Base-by-base conservation (phyloP, 2,797 vertebrate genomes). In the Ctenochaetus hawaiiensis region DNA sequence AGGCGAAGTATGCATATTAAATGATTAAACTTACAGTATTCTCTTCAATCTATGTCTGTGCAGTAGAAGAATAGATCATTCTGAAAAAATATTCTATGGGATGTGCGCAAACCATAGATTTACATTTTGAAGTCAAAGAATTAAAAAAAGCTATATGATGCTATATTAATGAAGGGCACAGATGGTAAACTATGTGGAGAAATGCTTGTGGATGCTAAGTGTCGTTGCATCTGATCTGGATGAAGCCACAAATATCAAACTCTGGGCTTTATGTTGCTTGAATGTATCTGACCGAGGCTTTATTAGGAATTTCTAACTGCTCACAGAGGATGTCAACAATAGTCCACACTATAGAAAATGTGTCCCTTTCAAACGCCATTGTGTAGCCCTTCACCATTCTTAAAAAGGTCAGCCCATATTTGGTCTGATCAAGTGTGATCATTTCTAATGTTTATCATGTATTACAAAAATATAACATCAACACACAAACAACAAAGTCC, bases 311-410 rank as follows among this genome's bases (percentile, higher is more conserved):
- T 52, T 37, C 3, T 14, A 16, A 56, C 3, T 51, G 37, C 37
- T 13, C 7, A 44, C 30, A 0, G 9, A 57, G 47, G 47, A 59
- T 39, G 34, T 5, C 23, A n/a, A 39, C 20, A 12, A 6, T 22
- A 14, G 22, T 61, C 67, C 51, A n/a, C 7, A 13, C 51, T 17
- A 16, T n/a, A 67, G 52, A 49, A 23, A 54, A 22, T 6, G 26
- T 59, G 17, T 9, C 13, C 11, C 41, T 48, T 69, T 44, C 18
- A 41, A 65, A 77, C 17, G 16, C 86, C 75, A 45, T 65, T 1
- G 48, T 45, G 70, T 86, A 91, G 90, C 89, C 90, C 91, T 93
- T 91, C 83, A 75, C 23, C 51, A 12, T 67, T 18, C 72, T 65
- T 76, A 54, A 23, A 23, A 79, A n/a, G 57, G 43, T 77, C 72